phyloP scores from a whole-genome alignment of 2,888 invertebrate genomes.

The Rhagophthalmus giganteus region DNA sequence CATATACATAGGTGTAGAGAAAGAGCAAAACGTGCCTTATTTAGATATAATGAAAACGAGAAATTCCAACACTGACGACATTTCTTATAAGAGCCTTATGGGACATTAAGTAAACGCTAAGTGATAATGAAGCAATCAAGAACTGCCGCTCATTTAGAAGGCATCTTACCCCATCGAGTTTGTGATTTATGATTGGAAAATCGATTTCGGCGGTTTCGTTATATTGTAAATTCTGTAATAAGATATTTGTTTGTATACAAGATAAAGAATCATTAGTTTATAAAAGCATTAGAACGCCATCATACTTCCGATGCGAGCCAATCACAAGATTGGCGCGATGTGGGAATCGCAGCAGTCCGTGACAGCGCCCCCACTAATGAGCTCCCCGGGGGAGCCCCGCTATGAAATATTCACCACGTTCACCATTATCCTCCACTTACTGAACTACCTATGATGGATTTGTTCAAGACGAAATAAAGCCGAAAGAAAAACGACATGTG shows the following conservation, averaged over 20 bases:
- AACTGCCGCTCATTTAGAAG: constrained; percentile 8
- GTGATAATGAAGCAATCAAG: constrained; percentile 23
- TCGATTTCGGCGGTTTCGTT: constrained; percentile 17
- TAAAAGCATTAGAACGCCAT: constrained; percentile 40
- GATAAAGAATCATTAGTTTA: constrained; percentile 40
- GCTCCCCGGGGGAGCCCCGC: constrained; percentile 40
- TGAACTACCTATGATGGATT: constrained; percentile 37
- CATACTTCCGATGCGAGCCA: constrained; percentile 42
- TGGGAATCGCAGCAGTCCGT: constrained; percentile 46
- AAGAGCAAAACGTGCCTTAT: no score
- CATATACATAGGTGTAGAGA: no score
- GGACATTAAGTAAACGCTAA: neutral
- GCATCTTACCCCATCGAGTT: constrained; percentile 3
- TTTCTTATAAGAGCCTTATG: no score
- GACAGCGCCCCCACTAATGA: constrained; percentile 43
- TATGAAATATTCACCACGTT: constrained; percentile 48
- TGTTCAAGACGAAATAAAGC: constrained; percentile 35
- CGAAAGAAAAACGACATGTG: constrained; percentile 42
- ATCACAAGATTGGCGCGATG: constrained; percentile 43
- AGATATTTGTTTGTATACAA: constrained; percentile 37
- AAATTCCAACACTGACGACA: no score
- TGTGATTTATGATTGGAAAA: constrained; percentile 23
- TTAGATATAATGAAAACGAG: no score
- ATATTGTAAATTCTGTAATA: constrained; percentile 29
- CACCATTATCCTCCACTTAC: constrained; percentile 47